phyloP scores from a whole-genome alignment of 1,140 invertebrate species.

The Phymorhynchus buccinoides region DNA sequence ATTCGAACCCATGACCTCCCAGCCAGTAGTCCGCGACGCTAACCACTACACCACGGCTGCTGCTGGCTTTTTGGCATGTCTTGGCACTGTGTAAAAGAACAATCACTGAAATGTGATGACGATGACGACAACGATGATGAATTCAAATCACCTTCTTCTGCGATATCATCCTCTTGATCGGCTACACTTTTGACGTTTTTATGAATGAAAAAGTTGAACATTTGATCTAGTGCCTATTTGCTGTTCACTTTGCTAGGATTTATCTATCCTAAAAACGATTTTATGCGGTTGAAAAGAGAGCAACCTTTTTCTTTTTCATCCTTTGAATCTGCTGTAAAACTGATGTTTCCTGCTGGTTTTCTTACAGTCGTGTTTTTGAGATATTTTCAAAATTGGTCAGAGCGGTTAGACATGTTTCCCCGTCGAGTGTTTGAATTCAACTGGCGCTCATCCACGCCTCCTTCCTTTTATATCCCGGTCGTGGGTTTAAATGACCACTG shows the following conservation, averaged over 20 bases:
- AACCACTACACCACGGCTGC: too few species aligned
- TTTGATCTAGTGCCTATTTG: not conserved
- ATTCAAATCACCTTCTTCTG: not conserved
- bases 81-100: not conserved
- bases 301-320: not conserved
- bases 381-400: too few species aligned
- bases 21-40: too few species aligned
- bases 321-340: not conserved
- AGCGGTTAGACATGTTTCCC: too few species aligned
- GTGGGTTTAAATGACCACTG: too few species aligned
- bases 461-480: too few species aligned
- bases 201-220: not conserved
- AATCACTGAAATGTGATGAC: not conserved
- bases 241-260: not conserved
- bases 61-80: not conserved
- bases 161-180: not conserved
- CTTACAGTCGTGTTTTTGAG: too few species aligned
- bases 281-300: not conserved
- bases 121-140: too few species aligned
- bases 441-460: too few species aligned
- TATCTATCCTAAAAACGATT: conserved; percentile 9
- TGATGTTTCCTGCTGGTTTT: conserved; percentile 12
- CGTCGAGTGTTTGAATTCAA: too few species aligned
- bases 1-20: too few species aligned
- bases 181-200: not conserved